These are phyloP conservation scores for Thereuonema tuberculata DNA, from an alignment of 1,140 invertebrate species.

Conservation along the genomic window DNA sequence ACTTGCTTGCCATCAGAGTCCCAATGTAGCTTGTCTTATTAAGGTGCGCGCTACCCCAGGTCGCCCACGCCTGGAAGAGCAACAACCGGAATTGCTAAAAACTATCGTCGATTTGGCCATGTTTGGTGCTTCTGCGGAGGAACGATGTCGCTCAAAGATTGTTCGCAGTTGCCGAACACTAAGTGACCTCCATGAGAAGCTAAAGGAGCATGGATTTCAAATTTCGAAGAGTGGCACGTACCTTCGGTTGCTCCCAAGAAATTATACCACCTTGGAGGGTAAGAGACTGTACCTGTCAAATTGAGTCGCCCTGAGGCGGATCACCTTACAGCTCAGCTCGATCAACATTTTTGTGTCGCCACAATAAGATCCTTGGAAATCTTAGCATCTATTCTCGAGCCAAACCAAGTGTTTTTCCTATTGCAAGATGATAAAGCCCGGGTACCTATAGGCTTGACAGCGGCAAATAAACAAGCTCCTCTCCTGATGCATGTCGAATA, in stretches of 20 bases:
- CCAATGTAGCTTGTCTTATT: neutral
- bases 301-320: conserved; percentile 20
- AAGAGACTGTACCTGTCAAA: conserved; percentile 24
- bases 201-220: conserved; percentile 20
- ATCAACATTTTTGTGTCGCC: conserved; percentile 20
- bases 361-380: conserved; percentile 20
- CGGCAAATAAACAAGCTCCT: conserved; percentile 30
- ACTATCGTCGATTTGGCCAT: conserved; percentile 19
- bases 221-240: conserved; percentile 14
- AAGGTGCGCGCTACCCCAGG: conserved; percentile 7
- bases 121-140: conserved; percentile 14
- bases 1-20: neutral
- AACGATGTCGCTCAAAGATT: conserved; percentile 16
- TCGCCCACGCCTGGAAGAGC: conserved; percentile 18
- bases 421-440: conserved; percentile 32
- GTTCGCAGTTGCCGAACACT: conserved; percentile 17
- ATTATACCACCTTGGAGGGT: conserved; percentile 18
- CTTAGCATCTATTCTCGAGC: conserved; percentile 20
- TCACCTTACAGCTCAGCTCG: conserved; percentile 19
- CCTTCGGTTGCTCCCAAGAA: conserved; percentile 21
- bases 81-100: conserved; percentile 19
- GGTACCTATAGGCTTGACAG: conserved; percentile 32
- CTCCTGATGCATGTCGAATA: conserved; percentile 33
- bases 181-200: conserved; percentile 23
- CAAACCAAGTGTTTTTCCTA: conserved; percentile 21